phyloP scores from a whole-genome alignment of 2,888 invertebrate genomes.

The Patella depressa region DNA sequence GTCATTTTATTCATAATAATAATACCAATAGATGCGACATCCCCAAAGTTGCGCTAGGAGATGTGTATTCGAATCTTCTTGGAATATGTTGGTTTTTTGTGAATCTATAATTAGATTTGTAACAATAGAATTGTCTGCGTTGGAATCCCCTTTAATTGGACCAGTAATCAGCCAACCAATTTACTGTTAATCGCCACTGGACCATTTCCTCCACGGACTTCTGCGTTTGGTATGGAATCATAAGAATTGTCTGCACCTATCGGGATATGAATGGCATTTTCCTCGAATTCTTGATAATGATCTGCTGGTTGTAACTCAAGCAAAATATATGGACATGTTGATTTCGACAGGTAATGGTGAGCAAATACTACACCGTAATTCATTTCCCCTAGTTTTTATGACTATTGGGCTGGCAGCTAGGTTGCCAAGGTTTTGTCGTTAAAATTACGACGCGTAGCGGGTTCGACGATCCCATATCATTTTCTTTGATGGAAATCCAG shows the following conservation, averaged over 20 bases:
- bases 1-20: too few species aligned
- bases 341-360: not conserved
- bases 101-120: not conserved
- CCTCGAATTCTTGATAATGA: not conserved
- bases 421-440: too few species aligned
- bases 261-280: not conserved
- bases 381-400: too few species aligned
- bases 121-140: not conserved
- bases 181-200: not conserved
- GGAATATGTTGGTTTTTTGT: not conserved
- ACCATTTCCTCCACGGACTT: not conserved
- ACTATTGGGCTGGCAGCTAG: too few species aligned
- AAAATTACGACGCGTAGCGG: too few species aligned
- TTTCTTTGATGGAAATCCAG: too few species aligned
- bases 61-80: not conserved
- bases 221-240: not conserved
- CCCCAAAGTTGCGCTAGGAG: not conserved
- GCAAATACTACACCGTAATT: too few species aligned
- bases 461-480: too few species aligned
- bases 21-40: constrained; percentile 1
- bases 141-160: not conserved
- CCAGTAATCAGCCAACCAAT: not conserved
- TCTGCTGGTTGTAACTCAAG: not conserved
- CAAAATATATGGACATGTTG: not conserved
- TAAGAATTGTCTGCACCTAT: not conserved